Conservation (phyloP, 2,888 invertebrate species). For the Xestia xanthographa region DNA sequence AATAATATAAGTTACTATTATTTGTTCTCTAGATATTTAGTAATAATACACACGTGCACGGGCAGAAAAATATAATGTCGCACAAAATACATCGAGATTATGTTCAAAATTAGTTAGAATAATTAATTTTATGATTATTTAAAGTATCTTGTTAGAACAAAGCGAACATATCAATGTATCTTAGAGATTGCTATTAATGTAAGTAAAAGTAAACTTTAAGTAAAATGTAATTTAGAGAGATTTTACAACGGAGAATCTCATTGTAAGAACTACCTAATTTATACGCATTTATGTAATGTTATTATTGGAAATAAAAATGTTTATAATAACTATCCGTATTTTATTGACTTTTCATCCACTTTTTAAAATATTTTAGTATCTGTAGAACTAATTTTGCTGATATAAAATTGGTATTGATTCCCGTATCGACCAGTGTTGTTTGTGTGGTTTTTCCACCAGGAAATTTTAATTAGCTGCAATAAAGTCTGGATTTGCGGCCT, state of each 20-base stretch:
- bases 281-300: conserved; percentile 55
- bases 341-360: conserved; percentile 15
- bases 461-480: not conserved
- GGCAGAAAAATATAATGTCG: no score
- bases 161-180: conserved; percentile 40
- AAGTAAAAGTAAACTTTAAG: conserved; percentile 4
- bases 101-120: conserved; percentile 1
- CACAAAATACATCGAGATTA: conserved; percentile 1
- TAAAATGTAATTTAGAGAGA: conserved; percentile 19
- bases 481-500: not conserved
- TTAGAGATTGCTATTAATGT: conserved; percentile 9
- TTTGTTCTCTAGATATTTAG: not conserved
- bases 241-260: conserved; percentile 57
- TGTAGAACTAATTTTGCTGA: not conserved
- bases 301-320: conserved; percentile 60
- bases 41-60: not conserved
- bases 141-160: not conserved
- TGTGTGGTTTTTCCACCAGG: not conserved
- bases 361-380: not conserved
- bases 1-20: not conserved
- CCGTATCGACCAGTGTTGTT: not conserved
- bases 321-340: conserved; percentile 30
- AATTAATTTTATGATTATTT: conserved; percentile 13
- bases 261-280: conserved; percentile 34
- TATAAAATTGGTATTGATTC: not conserved